A percentile compares a stretch with the other conserved stretches of the same genome.
Evolutionary conservation across 2,888 invertebrate species (phyloP).

Genomic region (Plusia festucae): DNA sequence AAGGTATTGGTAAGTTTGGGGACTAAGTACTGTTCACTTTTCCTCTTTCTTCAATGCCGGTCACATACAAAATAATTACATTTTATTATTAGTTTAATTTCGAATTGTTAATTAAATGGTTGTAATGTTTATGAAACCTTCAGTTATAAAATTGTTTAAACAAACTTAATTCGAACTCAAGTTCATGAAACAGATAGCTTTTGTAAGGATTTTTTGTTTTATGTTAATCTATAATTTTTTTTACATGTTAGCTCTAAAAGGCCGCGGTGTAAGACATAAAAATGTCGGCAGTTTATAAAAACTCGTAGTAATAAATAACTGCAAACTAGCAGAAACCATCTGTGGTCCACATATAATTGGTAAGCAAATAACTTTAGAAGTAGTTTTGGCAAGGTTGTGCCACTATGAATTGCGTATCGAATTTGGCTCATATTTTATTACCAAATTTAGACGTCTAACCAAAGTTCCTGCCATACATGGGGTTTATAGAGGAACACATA

Average conservation of each 20-base stretch:
- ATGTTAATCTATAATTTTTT: background rate
- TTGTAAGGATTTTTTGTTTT: background rate
- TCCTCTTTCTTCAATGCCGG: too few relatives aligned
- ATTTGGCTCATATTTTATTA: conserved; percentile 41
- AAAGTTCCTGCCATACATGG: conserved; percentile 31
- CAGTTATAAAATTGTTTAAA: background rate
- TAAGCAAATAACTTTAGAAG: conserved; percentile 41
- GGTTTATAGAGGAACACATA: conserved; percentile 21
- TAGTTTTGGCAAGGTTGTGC: conserved; percentile 45
- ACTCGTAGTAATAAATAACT: conserved; percentile 36
- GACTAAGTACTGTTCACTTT: too few relatives aligned
- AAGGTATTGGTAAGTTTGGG: too few relatives aligned
- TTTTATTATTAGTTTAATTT: too few relatives aligned
- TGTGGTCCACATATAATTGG: conserved; percentile 41
- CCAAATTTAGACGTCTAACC: conserved; percentile 36
- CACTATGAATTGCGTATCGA: conserved; percentile 11
- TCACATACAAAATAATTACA: too few relatives aligned
- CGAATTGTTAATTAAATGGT: too few relatives aligned
- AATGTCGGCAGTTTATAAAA: conserved; percentile 28
- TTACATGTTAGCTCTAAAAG: background rate
- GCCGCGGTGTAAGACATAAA: background rate
- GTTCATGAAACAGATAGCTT: background rate
- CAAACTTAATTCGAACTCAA: background rate
- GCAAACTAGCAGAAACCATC: conserved; percentile 28
- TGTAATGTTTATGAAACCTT: too few relatives aligned